Percentiles rank a stretch among this genome's conserved stretches.
These are phyloP conservation scores for Neogobius melanostomus DNA, from an alignment of 2,113 vertebrate species.

Conservation along the genomic window DNA sequence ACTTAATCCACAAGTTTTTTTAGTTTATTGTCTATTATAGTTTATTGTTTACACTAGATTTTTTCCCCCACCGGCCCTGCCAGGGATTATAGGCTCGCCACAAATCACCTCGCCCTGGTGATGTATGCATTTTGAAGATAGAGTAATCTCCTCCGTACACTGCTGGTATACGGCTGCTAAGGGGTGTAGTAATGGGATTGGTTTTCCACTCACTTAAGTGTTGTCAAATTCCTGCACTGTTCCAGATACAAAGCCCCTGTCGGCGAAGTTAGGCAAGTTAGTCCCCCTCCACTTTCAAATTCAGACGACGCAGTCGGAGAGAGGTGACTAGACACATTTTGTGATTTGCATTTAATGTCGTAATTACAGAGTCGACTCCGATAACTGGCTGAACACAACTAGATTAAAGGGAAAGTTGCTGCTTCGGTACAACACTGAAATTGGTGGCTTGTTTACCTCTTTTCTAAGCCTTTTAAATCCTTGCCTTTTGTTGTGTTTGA, in stretches of 20 bases:
- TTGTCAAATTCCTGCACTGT: background rate
- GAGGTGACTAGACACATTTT: background rate
- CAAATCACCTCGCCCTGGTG: constrained; percentile 21
- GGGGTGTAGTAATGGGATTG: constrained; percentile 1
- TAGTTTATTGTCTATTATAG: background rate
- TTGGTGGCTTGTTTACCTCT: constrained; percentile 23
- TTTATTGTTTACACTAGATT: background rate
- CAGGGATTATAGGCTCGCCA: constrained; percentile 41
- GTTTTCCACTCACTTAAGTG: background rate
- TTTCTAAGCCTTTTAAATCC: constrained; percentile 37
- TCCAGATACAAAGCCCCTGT: background rate
- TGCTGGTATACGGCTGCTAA: background rate
- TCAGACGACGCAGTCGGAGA: background rate
- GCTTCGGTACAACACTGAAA: constrained; percentile 17
- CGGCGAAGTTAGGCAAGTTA: background rate
- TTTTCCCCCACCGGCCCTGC: constrained; percentile 37
- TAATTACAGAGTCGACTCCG: constrained; percentile 12
- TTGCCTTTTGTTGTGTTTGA: constrained; percentile 15
- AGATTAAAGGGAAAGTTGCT: constrained; percentile 38
- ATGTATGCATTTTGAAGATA: constrained; percentile 35
- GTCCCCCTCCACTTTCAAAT: background rate
- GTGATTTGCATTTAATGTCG: background rate
- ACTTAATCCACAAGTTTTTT: background rate
- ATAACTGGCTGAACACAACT: constrained; percentile 1
- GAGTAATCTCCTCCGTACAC: constrained; percentile 24